Conservation (phyloP, 2,113 vertebrate species). For the Choloepus hoffmanni region DNA sequence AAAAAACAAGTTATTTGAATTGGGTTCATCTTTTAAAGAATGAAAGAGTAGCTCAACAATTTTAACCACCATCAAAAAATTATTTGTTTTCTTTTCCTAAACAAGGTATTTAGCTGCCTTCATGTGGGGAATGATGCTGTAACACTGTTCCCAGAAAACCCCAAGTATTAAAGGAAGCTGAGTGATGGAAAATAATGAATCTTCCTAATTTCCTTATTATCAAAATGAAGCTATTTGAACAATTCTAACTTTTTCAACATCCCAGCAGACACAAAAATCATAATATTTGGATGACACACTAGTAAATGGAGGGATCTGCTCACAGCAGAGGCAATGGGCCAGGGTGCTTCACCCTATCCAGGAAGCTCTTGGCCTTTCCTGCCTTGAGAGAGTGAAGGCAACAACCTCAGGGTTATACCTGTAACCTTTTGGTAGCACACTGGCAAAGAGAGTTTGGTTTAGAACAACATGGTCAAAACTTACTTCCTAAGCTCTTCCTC, state of each 20-base stretch:
- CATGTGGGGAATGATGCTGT: background rate
- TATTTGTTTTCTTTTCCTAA: background rate
- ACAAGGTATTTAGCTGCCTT: background rate
- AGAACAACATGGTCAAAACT: constrained; percentile 60
- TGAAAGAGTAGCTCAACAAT: background rate
- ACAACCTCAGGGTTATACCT: background rate
- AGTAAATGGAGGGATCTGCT: background rate
- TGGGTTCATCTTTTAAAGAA: constrained; percentile 24
- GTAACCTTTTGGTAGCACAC: rapidly evolving
- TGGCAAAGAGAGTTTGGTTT: background rate
- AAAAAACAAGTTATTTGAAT: constrained; percentile 65
- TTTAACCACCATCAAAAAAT: constrained; percentile 4
- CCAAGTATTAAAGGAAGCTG: background rate
- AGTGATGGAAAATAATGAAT: background rate
- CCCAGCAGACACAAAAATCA: background rate
- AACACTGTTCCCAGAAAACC: background rate
- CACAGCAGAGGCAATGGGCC: background rate
- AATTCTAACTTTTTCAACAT: background rate
- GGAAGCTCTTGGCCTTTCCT: background rate
- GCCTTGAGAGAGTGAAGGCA: background rate
- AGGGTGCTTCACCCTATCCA: background rate
- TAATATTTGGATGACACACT: background rate
- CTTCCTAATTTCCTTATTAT: constrained; percentile 6
- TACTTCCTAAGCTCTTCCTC: constrained; percentile 97
- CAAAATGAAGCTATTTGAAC: background rate